Evolutionary conservation across 2,797 vertebrate species (phyloP).

Genomic region (Scyliorhinus canicula): DNA sequence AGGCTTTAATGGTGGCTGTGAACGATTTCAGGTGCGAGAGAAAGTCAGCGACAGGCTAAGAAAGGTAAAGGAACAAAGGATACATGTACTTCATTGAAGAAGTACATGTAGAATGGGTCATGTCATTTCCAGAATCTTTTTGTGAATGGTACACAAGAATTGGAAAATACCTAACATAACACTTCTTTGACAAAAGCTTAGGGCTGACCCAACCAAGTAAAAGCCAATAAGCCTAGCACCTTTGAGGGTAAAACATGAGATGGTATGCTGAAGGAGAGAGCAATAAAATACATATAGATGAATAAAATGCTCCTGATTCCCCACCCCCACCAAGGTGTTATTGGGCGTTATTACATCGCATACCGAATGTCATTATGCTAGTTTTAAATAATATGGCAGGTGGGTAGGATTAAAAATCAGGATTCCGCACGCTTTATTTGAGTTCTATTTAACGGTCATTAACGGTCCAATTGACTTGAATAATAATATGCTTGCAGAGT

Average conservation of each 20-base stretch:
- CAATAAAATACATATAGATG: not conserved
- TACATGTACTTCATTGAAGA: not conserved
- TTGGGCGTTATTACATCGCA: no score
- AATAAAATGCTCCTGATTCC: no score
- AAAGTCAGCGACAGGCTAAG: not conserved
- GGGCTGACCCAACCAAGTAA: not conserved
- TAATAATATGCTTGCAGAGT: no score
- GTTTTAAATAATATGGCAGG: no score
- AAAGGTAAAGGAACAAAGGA: not conserved
- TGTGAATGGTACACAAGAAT: not conserved
- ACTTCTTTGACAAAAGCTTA: not conserved
- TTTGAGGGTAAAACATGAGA: not conserved
- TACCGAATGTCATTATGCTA: no score
- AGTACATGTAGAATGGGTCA: not conserved
- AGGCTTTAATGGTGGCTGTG: not conserved
- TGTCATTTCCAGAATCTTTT: not conserved
- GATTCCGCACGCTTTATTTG: no score
- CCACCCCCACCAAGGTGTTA: no score
- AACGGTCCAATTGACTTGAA: no score
- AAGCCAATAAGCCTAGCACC: not conserved
- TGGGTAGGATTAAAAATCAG: no score
- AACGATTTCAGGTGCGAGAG: not conserved
- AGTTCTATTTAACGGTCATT: no score
- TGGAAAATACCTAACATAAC: not conserved
- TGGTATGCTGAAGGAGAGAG: not conserved